phyloP scores from a whole-genome alignment of 2,888 invertebrate species.

The Meiosimyza platycephala region DNA sequence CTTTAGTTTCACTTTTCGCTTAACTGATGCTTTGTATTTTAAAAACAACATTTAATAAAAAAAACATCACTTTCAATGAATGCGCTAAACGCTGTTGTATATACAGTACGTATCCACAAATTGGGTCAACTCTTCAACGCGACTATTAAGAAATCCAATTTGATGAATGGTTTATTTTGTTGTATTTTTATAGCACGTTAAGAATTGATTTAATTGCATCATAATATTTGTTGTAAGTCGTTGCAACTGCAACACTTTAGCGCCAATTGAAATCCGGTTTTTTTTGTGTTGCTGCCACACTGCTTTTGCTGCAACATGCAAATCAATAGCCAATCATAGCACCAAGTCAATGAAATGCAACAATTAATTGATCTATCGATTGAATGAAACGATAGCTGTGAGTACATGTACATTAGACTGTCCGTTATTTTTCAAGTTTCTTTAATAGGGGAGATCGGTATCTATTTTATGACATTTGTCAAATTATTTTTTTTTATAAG shows the following conservation, averaged over 20 bases:
- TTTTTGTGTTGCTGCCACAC: background rate
- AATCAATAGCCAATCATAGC: constrained; percentile 21
- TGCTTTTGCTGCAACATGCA: constrained; percentile 17
- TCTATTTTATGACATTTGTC: background rate
- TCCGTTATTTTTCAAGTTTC: background rate
- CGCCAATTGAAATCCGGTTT: constrained; percentile 13
- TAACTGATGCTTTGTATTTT: too few relatives aligned
- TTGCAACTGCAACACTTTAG: constrained; percentile 5
- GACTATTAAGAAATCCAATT: constrained; percentile 10
- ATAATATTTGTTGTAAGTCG: constrained; percentile 16
- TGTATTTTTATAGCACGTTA: constrained; percentile 7
- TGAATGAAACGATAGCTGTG: constrained; percentile 9
- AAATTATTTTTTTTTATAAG: too few relatives aligned
- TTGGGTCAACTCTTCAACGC: background rate
- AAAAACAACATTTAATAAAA: too few relatives aligned
- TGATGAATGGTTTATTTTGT: constrained; percentile 25
- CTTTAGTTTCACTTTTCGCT: background rate
- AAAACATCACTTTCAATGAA: too few relatives aligned
- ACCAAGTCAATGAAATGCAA: constrained; percentile 16
- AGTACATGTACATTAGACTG: background rate
- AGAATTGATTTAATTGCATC: constrained; percentile 33
- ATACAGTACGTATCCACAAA: background rate
- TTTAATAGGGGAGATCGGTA: background rate
- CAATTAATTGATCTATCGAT: constrained; percentile 34
- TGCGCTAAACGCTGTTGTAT: background rate